Base-by-base conservation (phyloP, 2,113 vertebrate genomes). In the Fulica atra region DNA sequence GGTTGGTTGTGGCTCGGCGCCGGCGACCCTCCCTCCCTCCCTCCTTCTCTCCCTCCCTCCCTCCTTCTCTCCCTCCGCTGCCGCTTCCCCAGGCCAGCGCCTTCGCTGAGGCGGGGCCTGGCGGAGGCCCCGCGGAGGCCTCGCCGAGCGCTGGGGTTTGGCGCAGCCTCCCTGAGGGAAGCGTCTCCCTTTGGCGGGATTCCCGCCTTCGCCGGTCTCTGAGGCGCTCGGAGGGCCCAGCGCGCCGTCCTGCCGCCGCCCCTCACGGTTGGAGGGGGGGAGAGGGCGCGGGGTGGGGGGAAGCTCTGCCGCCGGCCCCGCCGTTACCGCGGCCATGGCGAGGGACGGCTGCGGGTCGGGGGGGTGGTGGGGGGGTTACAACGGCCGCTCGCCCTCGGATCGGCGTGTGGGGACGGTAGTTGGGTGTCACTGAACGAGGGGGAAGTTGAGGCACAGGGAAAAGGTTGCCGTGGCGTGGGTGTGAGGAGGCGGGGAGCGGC, bases 351-450 rank as follows among this genome's bases (percentile, higher is more conserved):
- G 19, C 6, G 46, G 46, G 7, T 7, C 18, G 46, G 46, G 46
- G 18, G 6, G 46, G n/a, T n/a, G 19, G 46, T 46, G 46, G 7
- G 46, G 17, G 17, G 46, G 46, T 13, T 42, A 42, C 16, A 42
- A 42, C 8, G 60, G 20, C 2, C 4, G 40, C 16, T 51, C 28
- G 8, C 1, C 50, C 13, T 40, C 38, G 3, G 59, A 28, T 7
- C 17, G 24, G 44, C 3, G 1, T 11, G 44, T 10, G 53, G 48
- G 12, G 16, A 5, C 19, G 6, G 0, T 9, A 3, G 13, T 10
- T 35, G 19, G 44, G 6, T 20, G 36, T 36, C 16, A 16, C 20
- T 50, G 33, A 53, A 77, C 33, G 36, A 20, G 8, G 33, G 21
- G 11, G 48, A 73, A 48, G 42, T 23, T 44, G 42, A 44, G 42